These are phyloP conservation scores for Darevskia mixta DNA, from an alignment of 2,797 vertebrate genomes.

Conservation along the genomic window DNA sequence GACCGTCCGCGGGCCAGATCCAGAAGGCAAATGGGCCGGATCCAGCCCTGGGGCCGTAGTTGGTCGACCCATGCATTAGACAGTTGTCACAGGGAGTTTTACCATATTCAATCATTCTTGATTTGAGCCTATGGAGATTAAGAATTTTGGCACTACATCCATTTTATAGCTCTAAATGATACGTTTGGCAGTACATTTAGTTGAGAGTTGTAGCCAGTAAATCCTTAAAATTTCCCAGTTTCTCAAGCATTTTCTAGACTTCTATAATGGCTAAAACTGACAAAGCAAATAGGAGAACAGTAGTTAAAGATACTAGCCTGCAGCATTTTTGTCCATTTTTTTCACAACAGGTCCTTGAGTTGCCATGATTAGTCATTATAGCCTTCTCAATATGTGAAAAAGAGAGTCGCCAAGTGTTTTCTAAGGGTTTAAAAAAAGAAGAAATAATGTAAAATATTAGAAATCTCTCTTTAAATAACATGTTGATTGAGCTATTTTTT, in stretches of 20 bases:
- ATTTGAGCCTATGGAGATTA: too few relatives aligned
- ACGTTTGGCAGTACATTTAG: neutral
- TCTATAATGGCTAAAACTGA: neutral
- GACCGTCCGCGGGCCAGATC: too few relatives aligned
- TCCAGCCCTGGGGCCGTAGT: too few relatives aligned
- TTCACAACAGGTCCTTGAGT: slow-evolving; percentile 86
- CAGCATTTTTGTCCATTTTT: slow-evolving; percentile 79
- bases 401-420: slow-evolving; percentile 89
- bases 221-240: neutral
- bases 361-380: slow-evolving; percentile 82
- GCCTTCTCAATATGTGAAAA: slow-evolving; percentile 89
- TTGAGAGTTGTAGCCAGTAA: neutral
- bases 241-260: neutral
- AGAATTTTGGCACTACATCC: too few relatives aligned
- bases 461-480: neutral
- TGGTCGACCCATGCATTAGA: too few relatives aligned
- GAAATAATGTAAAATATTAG: neutral
- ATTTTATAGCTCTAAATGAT: neutral
- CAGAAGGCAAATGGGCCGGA: too few relatives aligned
- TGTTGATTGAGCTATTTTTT: neutral
- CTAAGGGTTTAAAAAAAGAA: slow-evolving; percentile 52
- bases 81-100: neutral
- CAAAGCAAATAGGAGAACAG: neutral
- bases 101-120: neutral
- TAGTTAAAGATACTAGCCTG: slow-evolving; percentile 74